These are phyloP conservation scores for Rhinoptilus africanus DNA, from an alignment of 2,113 vertebrate genomes.

Conservation along the genomic window DNA sequence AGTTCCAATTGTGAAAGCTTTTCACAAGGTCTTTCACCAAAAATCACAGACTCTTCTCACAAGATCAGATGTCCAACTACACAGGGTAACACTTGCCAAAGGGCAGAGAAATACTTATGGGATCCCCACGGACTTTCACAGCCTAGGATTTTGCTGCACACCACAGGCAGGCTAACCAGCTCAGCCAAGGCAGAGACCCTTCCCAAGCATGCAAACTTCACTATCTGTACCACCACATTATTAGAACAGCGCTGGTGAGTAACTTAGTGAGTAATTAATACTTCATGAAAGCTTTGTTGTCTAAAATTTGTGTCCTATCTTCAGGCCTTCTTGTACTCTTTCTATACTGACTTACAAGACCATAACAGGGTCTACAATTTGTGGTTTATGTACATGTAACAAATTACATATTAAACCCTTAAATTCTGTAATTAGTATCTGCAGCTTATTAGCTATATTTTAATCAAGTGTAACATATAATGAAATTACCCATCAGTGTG, in stretches of 20 bases:
- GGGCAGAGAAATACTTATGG: background rate
- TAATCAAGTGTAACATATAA: background rate
- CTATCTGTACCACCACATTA: background rate
- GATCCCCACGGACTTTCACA: background rate
- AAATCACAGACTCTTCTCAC: background rate
- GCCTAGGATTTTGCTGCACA: background rate
- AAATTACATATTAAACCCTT: background rate
- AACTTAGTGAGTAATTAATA: background rate
- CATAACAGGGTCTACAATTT: fast-evolving
- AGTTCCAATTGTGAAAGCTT: background rate
- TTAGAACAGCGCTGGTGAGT: background rate
- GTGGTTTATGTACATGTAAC: background rate
- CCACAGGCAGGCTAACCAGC: background rate
- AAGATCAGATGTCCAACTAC: background rate
- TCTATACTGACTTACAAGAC: background rate
- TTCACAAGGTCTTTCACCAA: background rate
- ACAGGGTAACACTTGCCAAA: background rate
- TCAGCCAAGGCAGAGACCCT: background rate
- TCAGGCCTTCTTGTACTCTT: background rate
- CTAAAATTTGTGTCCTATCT: background rate
- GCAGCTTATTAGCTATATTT: background rate
- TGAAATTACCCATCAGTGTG: background rate
- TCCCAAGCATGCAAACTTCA: background rate
- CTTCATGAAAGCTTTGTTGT: background rate
- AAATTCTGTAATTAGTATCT: background rate